Conservation (phyloP, 2,113 vertebrate genomes). For the Psephotus haematonotus region DNA sequence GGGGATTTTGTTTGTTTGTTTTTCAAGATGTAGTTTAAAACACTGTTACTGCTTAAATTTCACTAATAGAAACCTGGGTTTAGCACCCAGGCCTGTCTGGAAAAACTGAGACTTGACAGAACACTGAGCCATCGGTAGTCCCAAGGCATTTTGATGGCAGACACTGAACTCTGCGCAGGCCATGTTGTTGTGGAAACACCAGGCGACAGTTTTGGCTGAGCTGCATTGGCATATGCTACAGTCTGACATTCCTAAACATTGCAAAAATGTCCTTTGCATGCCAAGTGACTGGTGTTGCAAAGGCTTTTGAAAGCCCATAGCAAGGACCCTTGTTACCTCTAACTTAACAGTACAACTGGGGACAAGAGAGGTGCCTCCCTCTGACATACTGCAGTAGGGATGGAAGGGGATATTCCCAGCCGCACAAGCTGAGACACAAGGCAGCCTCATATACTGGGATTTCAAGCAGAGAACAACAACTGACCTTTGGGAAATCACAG, state of each 20-base stretch:
- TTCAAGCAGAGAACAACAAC: background rate
- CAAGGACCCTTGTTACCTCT: background rate
- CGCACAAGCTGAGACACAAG: background rate
- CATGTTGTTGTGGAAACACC: slow-evolving; percentile 12
- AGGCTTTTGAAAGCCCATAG: background rate
- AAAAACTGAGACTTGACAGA: slow-evolving; percentile 2
- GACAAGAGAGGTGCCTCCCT: background rate
- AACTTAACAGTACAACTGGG: background rate
- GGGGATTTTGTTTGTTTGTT: background rate
- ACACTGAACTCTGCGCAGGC: background rate
- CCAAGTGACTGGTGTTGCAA: background rate
- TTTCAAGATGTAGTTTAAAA: background rate
- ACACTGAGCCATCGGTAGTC: background rate
- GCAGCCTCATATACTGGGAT: background rate
- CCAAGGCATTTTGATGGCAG: background rate
- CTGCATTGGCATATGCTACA: background rate
- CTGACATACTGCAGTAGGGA: background rate
- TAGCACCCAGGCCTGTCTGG: background rate
- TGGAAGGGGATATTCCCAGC: background rate
- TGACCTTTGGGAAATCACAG: background rate
- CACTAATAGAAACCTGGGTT: background rate
- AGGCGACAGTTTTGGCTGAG: background rate
- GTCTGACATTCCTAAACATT: slow-evolving; percentile 32
- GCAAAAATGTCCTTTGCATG: background rate
- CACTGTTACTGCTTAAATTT: background rate